Conservation (phyloP, 1,140 invertebrate genomes). For the Berghia stephanieae region DNA sequence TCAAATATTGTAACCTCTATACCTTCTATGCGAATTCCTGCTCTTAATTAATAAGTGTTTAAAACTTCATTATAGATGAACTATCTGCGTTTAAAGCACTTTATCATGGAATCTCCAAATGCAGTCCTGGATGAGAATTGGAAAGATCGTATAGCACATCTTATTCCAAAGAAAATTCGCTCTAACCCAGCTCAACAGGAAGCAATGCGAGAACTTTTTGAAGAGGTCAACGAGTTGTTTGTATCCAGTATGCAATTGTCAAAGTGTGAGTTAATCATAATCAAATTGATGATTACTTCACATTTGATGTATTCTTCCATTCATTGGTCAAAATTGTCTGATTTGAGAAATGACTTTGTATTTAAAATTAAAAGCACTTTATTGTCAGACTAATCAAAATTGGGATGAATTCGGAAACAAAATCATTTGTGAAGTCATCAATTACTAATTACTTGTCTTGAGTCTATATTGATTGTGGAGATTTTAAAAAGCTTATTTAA, state of each 20-base stretch:
- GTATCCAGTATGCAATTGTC: constrained; percentile 65
- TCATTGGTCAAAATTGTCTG: too few relatives aligned
- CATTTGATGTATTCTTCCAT: too few relatives aligned
- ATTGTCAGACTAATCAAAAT: neutral
- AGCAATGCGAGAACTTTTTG: constrained; percentile 56
- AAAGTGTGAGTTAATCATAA: constrained; percentile 53
- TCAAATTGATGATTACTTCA: too few relatives aligned
- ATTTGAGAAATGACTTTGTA: neutral
- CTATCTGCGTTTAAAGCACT: constrained; percentile 64
- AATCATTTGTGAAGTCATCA: neutral
- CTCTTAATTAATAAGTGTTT: neutral
- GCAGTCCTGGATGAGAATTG: constrained; percentile 65
- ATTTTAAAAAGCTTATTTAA: neutral
- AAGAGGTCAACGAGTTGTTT: constrained; percentile 61
- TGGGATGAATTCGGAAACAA: neutral
- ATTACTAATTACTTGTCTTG: neutral
- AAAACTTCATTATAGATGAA: constrained; percentile 55
- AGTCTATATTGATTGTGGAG: neutral
- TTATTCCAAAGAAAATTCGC: constrained; percentile 59
- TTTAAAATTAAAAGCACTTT: neutral
- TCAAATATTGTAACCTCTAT: neutral
- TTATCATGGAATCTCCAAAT: constrained; percentile 61
- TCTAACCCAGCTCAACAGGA: constrained; percentile 45
- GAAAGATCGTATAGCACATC: constrained; percentile 59
- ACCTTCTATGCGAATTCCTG: neutral